A percentile compares a stretch with the other conserved stretches of the same genome.
Evolutionary conservation across 64 coral and sea anemone species (phyloP).

Genomic region (Platygyra sinensis): DNA sequence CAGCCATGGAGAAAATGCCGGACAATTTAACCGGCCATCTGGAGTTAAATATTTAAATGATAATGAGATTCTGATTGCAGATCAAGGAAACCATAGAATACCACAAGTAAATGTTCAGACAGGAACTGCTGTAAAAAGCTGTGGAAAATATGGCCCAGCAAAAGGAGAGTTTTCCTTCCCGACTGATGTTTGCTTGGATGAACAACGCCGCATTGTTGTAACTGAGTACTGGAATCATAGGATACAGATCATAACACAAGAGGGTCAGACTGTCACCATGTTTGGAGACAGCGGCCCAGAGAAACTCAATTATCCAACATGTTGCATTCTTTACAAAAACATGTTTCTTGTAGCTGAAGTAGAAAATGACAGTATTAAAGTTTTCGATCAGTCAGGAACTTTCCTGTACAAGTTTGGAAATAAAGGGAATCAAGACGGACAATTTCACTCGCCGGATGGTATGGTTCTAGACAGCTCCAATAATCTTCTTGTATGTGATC

Average conservation of each 20-base stretch:
- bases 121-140: background rate
- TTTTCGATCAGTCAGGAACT: no score
- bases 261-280: background rate
- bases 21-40: background rate
- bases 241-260: constrained; percentile 19
- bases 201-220: constrained; percentile 28
- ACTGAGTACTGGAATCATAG: background rate
- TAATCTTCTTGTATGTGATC: background rate
- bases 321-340: no score
- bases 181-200: constrained; percentile 29
- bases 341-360: no score
- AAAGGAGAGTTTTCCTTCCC: background rate
- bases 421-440: background rate
- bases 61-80: constrained; percentile 24
- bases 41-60: constrained; percentile 12
- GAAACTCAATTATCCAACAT: no score
- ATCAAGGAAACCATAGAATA: constrained; percentile 8
- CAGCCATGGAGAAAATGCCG: background rate
- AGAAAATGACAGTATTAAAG: no score
- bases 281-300: background rate
- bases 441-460: background rate
- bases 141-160: background rate
- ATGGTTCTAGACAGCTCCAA: background rate
- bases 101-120: background rate
- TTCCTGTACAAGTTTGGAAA: background rate